Conservation (phyloP, 2,888 invertebrate genomes). For the Ormyrus nitidulus region DNA sequence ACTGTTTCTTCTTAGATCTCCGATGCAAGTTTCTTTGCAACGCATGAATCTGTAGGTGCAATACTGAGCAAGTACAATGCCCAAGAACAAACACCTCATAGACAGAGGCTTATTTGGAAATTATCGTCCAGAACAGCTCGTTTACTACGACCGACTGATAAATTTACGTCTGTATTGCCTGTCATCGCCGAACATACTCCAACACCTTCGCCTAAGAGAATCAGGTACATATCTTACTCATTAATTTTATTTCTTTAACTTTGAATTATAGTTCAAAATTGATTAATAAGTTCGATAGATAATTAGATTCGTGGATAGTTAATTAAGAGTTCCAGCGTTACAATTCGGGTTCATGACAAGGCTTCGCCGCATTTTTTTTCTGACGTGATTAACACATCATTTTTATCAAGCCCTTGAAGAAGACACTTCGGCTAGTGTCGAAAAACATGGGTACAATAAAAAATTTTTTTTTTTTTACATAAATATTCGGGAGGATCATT, state of each 20-base stretch:
- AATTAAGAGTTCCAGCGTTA: too few species aligned
- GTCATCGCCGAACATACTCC: slow-evolving; percentile 84
- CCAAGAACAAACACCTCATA: slow-evolving; percentile 81
- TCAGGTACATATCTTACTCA: slow-evolving; percentile 63
- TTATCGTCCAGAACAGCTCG: slow-evolving; percentile 85
- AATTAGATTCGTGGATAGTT: too few species aligned
- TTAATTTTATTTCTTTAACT: neutral
- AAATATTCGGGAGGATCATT: too few species aligned
- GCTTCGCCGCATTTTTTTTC: too few species aligned
- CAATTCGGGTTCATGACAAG: too few species aligned
- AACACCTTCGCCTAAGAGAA: slow-evolving; percentile 72
- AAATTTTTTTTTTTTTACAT: neutral
- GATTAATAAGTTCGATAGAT: neutral
- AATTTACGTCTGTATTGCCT: slow-evolving; percentile 83
- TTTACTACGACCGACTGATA: slow-evolving; percentile 85
- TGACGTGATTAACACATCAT: too few species aligned
- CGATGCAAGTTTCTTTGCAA: slow-evolving; percentile 80
- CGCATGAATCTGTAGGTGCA: slow-evolving; percentile 80
- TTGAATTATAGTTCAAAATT: neutral
- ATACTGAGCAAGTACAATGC: slow-evolving; percentile 85
- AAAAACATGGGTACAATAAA: neutral
- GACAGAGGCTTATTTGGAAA: slow-evolving; percentile 87
- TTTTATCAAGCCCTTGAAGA: too few species aligned
- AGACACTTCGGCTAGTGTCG: too few species aligned
- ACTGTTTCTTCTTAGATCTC: slow-evolving; percentile 78